Conservation (phyloP, 2,797 vertebrate species). For the Pantherophis vulpinus region DNA sequence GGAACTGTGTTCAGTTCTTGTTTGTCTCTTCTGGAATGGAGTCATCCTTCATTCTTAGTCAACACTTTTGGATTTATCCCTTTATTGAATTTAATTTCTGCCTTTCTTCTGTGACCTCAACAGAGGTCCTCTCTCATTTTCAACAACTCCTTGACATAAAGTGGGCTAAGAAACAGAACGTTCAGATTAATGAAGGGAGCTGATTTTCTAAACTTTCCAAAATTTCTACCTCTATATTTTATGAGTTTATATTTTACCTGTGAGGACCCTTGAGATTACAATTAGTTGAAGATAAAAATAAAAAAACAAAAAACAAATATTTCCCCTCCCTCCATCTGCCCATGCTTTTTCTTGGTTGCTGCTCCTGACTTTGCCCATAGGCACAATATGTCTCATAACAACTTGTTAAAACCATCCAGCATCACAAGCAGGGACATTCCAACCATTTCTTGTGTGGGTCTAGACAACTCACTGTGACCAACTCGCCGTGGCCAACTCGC, state of each 20-base stretch:
- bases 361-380: background rate
- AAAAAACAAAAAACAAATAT: background rate
- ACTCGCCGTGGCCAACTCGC: rapidly evolving
- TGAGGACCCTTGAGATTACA: background rate
- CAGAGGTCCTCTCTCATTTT: background rate
- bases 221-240: background rate
- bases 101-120: background rate
- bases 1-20: background rate
- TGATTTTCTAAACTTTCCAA: background rate
- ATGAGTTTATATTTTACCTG: background rate
- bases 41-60: background rate
- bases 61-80: background rate
- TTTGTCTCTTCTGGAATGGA: background rate
- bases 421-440: background rate
- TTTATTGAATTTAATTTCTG: background rate
- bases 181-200: background rate
- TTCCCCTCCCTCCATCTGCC: background rate
- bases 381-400: background rate
- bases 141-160: background rate
- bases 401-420: no score
- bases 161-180: background rate
- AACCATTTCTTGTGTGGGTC: background rate
- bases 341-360: background rate
- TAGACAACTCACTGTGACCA: background rate
- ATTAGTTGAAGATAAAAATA: background rate